Evolutionary conservation across 2,113 vertebrate genomes (phyloP), one percentile per base, ranked within the genome.

Genomic region (Dryoscopus gambensis): DNA sequence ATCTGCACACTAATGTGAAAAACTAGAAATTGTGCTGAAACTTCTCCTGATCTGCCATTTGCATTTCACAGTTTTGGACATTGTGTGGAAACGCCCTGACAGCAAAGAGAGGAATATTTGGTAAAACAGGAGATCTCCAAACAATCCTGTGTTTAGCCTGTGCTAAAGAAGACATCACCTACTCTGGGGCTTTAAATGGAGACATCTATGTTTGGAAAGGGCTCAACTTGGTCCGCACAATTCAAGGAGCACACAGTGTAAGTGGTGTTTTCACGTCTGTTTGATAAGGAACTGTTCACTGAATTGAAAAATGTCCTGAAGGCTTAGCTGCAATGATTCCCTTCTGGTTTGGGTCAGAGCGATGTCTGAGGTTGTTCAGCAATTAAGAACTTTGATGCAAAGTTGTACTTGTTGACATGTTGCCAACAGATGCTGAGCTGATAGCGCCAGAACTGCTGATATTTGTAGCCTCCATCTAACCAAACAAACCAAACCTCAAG

Each of bases 181-280:
- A 99, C 92, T 99, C 99, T 2, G 99, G 99, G 67, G 99, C 99
- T 83, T 98, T 99, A 96, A 99, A 99, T 42, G 99, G 99, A 39
- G 99, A 99, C 86, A 98, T 99, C 60, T 99, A 99, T 31, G 98
- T 99, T 49, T 99, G 99, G 99, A 99, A 98, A 96, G 99, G 99
- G 50, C 96, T 99, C 65, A 98, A 97, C 53, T 95, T 99, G 95
- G 96, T 98, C 57, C 97, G 99, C 63, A 99, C 99, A 2, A 98
- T 99, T 21, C 99, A 99, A 98, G 99, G 98, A 30, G 99, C 99
- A 20, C 99, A 99, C n/a, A 98, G 99, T 75, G 99, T 99, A 96
- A 98, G 99, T 98, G 44, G 17, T 59, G n/a, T 15, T 82, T 81
- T 53, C 39, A 13, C 17, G 20, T 17, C 55, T 22, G 15, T 28